Percentiles rank a stretch among this genome's conserved stretches.
These are phyloP conservation scores for Zhengitettix transpicula DNA, from an alignment of 2,888 invertebrate genomes.

Conservation along the genomic window DNA sequence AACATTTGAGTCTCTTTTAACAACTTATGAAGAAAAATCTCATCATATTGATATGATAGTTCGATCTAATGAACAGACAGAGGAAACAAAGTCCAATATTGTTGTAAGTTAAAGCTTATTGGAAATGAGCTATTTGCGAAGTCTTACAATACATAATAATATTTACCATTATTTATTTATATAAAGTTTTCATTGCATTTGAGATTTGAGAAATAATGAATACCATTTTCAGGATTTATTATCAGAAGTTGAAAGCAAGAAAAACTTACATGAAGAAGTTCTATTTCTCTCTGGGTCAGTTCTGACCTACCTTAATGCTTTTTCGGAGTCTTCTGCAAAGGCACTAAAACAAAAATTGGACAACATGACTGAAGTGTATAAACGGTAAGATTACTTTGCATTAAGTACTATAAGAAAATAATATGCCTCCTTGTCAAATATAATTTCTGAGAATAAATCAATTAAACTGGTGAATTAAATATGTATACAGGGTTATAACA, in stretches of 20 bases:
- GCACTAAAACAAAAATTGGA: slow-evolving; percentile 51
- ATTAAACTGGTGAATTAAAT: too few relatives aligned
- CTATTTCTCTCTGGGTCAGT: slow-evolving; percentile 51
- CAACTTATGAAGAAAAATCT: slow-evolving; percentile 53
- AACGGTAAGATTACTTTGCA: slow-evolving; percentile 32
- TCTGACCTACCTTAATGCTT: slow-evolving; percentile 47
- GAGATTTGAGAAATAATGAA: slow-evolving; percentile 1
- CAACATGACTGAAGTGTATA: slow-evolving; percentile 49
- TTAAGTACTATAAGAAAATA: background rate
- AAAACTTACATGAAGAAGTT: slow-evolving; percentile 50
- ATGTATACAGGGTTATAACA: too few relatives aligned
- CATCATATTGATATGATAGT: slow-evolving; percentile 63
- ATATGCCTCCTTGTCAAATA: too few relatives aligned
- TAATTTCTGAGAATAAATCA: too few relatives aligned
- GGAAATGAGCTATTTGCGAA: too few relatives aligned
- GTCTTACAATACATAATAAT: background rate
- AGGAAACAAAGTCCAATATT: slow-evolving; percentile 32
- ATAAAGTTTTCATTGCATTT: too few relatives aligned
- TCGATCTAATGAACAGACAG: slow-evolving; percentile 53
- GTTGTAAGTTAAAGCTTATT: too few relatives aligned
- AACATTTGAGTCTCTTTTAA: slow-evolving; percentile 48
- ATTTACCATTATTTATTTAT: background rate
- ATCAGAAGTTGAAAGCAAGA: slow-evolving; percentile 51
- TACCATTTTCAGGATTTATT: slow-evolving; percentile 45
- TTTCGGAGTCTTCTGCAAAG: slow-evolving; percentile 49